Evolutionary conservation across 1,140 invertebrate genomes (phyloP), one percentile per base, ranked within the genome.

Genomic region (Lepidurus apus): DNA sequence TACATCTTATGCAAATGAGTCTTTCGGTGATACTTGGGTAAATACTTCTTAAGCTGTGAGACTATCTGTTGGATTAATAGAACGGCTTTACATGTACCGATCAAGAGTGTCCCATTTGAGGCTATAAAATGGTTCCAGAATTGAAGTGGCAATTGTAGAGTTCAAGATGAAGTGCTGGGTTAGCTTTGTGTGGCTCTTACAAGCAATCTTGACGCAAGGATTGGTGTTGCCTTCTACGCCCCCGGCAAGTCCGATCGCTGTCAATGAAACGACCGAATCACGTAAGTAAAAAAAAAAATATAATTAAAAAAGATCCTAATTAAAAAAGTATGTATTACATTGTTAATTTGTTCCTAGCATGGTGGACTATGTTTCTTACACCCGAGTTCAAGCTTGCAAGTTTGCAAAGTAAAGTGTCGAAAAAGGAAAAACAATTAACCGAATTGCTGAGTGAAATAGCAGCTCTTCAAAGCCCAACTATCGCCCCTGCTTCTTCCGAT

Each of bases 361-460:
- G 53, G 53, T 65, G 53, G 53, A 13, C 53, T 7, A 65, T 65
- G 17, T 65, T 65, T 21, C 13, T 65, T n/a, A 65, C 53, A 7
- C 53, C 53, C 4, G 53, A 65, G 21, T 65, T 65, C 53, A 13
- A 17, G 8, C 53, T 65, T 13, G 53, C 53, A 9, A 65, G 53
- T 17, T 65, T 65, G 53, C 53, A 65, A 65, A 65, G 53, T 21
- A 65, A 65, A 65, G 53, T 65, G 7, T n/a, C 53, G 53, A 65
- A 65, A 65, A 65, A 65, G 53, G 53, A 65, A 17, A 65, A 65
- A 65, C 17, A 65, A 13, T 21, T 65, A 65, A 21, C 53, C n/a
- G 21, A 7, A 9, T 65, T 65, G 53, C 13, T 65, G 53, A 65
- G 9, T 17, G 53, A 65, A 65, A 21, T 65, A n/a, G 53, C 53